Evolutionary conservation across 2,797 vertebrate genomes (phyloP).

Genomic region (Sebastes reedi): DNA sequence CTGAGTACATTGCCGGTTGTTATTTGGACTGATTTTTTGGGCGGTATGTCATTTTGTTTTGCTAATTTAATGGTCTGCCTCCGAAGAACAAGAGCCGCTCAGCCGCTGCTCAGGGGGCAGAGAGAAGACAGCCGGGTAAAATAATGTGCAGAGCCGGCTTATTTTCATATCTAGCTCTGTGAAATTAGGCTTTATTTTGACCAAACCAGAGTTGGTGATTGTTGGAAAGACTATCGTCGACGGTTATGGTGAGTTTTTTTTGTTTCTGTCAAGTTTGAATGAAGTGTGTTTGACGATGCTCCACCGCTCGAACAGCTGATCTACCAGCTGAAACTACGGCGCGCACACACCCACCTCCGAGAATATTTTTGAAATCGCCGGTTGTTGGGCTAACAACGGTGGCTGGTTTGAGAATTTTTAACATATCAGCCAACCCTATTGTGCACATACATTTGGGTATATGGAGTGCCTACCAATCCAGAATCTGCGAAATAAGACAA

Average conservation of each 20-base stretch:
- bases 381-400: too few relatives aligned
- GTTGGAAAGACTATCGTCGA: background rate
- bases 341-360: too few relatives aligned
- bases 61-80: background rate
- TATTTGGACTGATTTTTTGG: too few relatives aligned
- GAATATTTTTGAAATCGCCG: too few relatives aligned
- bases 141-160: accelerated
- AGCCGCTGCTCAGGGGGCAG: background rate
- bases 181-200: too few relatives aligned
- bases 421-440: background rate
- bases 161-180: background rate
- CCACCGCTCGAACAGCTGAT: background rate
- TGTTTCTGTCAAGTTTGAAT: background rate
- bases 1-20: too few relatives aligned
- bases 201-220: background rate
- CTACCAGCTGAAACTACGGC: background rate
- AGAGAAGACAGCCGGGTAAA: background rate
- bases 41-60: background rate
- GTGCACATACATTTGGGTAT: background rate
- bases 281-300: background rate
- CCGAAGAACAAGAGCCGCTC: background rate
- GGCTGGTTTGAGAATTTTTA: background rate
- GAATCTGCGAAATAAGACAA: background rate
- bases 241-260: background rate
- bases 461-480: background rate